phyloP scores from a whole-genome alignment of 2,888 invertebrate genomes.

The Macaria liturata region DNA sequence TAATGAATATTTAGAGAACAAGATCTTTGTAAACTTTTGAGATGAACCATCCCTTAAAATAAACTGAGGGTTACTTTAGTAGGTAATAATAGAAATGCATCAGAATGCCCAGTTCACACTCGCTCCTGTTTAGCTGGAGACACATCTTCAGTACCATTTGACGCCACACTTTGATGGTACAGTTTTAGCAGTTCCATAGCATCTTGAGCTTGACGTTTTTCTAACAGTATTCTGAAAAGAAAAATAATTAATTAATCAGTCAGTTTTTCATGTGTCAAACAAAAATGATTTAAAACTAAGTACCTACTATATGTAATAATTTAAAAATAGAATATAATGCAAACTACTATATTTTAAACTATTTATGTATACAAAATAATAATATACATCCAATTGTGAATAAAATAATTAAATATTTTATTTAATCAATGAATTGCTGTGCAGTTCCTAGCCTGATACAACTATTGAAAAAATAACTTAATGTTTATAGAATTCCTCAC shows the following conservation, averaged over 20 bases:
- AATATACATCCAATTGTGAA: no score
- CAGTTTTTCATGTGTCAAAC: not conserved
- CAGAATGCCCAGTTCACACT: constrained; percentile 51
- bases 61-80: constrained; percentile 64
- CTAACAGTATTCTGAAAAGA: constrained; percentile 86
- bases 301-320: no score
- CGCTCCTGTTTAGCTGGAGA: constrained; percentile 74
- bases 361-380: no score
- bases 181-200: constrained; percentile 92
- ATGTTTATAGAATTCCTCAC: constrained; percentile 52
- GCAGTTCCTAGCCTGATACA: not conserved
- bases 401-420: no score
- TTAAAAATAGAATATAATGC: no score
- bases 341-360: no score
- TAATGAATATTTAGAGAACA: constrained; percentile 8
- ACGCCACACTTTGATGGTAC: constrained; percentile 83
- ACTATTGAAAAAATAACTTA: constrained; percentile 12
- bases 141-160: constrained; percentile 76
- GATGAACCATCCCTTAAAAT: constrained; percentile 70
- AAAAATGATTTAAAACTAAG: no score
- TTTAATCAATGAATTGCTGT: no score
- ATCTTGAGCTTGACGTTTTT: constrained; percentile 93
- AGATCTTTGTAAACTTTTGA: constrained; percentile 79
- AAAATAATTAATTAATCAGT: constrained; percentile 13
- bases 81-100: constrained; percentile 39